Evolutionary conservation across 2,888 invertebrate species (phyloP).

Genomic region (Heliconius sara): DNA sequence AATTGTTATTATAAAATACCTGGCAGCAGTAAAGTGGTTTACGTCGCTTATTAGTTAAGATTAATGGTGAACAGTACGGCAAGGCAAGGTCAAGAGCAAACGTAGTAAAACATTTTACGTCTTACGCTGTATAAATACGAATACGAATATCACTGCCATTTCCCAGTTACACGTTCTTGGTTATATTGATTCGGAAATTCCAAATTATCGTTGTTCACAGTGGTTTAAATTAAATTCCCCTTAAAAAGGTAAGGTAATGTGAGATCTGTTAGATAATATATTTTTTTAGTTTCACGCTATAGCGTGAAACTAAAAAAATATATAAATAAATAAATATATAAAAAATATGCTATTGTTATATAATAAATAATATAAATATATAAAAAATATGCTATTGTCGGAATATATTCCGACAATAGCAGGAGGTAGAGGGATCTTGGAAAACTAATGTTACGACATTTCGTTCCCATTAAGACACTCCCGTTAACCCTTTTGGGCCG

Average conservation of each 20-base stretch:
- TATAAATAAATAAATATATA: too few relatives aligned
- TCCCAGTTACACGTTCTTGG: conserved; percentile 15
- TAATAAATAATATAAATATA: too few relatives aligned
- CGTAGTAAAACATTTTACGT: conserved; percentile 41
- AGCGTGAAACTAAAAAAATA: too few relatives aligned
- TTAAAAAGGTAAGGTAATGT: not conserved
- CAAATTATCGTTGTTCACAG: not conserved
- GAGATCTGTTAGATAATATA: not conserved
- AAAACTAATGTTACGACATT: too few relatives aligned
- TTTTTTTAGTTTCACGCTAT: too few relatives aligned
- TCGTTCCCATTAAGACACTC: too few relatives aligned
- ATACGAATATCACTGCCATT: conserved; percentile 29
- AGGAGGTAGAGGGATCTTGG: too few relatives aligned
- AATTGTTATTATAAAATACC: not conserved
- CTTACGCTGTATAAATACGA: conserved; percentile 23
- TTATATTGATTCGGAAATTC: conserved; percentile 24
- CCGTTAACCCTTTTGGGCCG: too few relatives aligned
- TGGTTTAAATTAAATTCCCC: not conserved
- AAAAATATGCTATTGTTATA: too few relatives aligned
- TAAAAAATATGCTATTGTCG: too few relatives aligned
- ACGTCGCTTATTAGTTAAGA: conserved; percentile 33
- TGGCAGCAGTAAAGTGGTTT: conserved; percentile 8
- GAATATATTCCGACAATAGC: too few relatives aligned
- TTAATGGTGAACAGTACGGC: conserved; percentile 37
- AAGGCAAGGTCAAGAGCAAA: conserved; percentile 39